Evolutionary conservation across 2,113 vertebrate species (phyloP).

Genomic region (human): GRCh38 chr15:25376001-25376500

Average conservation of each 20-base stretch:
- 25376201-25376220: not conserved
- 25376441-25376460: too few species aligned
- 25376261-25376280: not conserved
- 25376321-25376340: not conserved
- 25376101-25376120: not conserved
- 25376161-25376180: not conserved
- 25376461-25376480: too few species aligned
- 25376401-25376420: too few species aligned
- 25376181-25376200: not conserved
- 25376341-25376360: not conserved
- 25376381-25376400: too few species aligned
- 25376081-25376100: not conserved
- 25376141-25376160: not conserved
- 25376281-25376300: not conserved
- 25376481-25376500: too few species aligned
- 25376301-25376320: not conserved
- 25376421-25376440: too few species aligned
- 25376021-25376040: accelerated
- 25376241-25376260: not conserved
- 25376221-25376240: not conserved
- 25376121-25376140: conserved; percentile 17
- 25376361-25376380: too few species aligned
- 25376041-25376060: not conserved
- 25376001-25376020: not conserved
- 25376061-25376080: not conserved